A percentile compares a stretch with the other conserved stretches of the same genome.
phyloP scores from a whole-genome alignment of 2,797 vertebrate species.

The Protonibea diacanthus region DNA sequence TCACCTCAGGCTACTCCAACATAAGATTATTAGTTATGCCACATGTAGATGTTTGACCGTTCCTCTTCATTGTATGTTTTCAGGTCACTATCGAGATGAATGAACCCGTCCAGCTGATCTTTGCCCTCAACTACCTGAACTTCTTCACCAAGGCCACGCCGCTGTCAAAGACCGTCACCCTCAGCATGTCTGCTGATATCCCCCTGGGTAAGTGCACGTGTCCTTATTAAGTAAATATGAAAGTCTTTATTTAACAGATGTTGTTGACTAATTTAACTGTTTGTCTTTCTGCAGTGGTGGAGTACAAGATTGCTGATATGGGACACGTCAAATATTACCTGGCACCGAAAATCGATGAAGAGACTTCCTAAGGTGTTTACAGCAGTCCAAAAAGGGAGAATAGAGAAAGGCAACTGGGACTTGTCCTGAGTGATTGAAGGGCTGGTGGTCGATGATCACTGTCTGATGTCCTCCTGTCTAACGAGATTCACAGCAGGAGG shows the following conservation, averaged over 20 bases:
- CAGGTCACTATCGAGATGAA: slow-evolving; percentile 99
- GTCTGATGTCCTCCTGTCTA: slow-evolving; percentile 20
- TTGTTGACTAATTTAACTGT: neutral
- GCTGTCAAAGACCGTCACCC: slow-evolving; percentile 94
- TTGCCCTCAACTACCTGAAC: slow-evolving; percentile 97
- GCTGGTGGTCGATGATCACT: slow-evolving; percentile 16
- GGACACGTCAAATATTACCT: slow-evolving; percentile 96
- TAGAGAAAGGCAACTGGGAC: slow-evolving; percentile 39
- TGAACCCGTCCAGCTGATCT: slow-evolving; percentile 96
- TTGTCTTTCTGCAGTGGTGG: slow-evolving; percentile 87
- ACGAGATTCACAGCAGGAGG: slow-evolving; percentile 23
- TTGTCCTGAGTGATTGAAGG: slow-evolving; percentile 36
- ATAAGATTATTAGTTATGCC: neutral
- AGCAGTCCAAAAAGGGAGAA: slow-evolving; percentile 30
- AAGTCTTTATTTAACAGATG: neutral
- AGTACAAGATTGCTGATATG: slow-evolving; percentile 98
- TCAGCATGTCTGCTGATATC: slow-evolving; percentile 98
- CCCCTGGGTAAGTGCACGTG: slow-evolving; percentile 89
- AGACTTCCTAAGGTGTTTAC: slow-evolving; percentile 78
- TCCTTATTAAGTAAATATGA: fast-evolving
- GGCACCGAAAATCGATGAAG: slow-evolving; percentile 96
- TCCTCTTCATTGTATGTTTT: neutral
- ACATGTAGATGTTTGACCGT: neutral
- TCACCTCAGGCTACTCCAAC: neutral
- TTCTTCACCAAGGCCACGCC: slow-evolving; percentile 99